A percentile compares a stretch with the other conserved stretches of the same genome.
Conservation (phyloP, 2,888 invertebrate species). For the Cataglyphis livida region DNA sequence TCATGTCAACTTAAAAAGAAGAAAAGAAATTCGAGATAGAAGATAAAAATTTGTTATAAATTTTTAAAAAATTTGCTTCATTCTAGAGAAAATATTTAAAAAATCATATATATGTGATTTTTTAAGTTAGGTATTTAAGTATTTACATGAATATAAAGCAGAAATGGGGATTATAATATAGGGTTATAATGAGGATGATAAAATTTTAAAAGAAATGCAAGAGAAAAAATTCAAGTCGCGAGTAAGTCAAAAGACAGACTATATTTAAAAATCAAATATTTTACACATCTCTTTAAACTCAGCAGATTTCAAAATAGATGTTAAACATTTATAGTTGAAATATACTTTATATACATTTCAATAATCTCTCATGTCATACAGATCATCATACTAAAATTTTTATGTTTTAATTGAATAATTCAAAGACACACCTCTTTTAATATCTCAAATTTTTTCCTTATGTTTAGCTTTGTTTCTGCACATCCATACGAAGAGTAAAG, state of each 20-base stretch:
- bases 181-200: not conserved
- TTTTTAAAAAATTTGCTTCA: conserved; percentile 1
- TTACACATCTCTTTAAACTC: not conserved
- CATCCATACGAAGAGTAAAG: not conserved
- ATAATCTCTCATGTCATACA: not conserved
- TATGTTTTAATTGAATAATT: not conserved
- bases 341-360: not conserved
- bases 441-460: not conserved
- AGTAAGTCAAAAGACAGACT: not conserved
- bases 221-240: not conserved
- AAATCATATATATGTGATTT: not conserved
- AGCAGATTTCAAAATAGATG: not conserved
- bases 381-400: not conserved
- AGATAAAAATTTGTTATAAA: not conserved
- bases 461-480: not conserved
- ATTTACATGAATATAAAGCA: not conserved
- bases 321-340: not conserved
- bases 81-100: not conserved
- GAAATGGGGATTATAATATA: not conserved
- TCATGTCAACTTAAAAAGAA: not conserved
- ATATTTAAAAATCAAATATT: not conserved
- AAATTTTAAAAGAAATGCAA: not conserved
- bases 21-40: not conserved
- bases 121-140: not conserved
- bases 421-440: not conserved